A percentile compares a stretch with the other conserved stretches of the same genome.
These are phyloP conservation scores for Gallinago stenura DNA, from an alignment of 2,797 vertebrate genomes.

Conservation along the genomic window DNA sequence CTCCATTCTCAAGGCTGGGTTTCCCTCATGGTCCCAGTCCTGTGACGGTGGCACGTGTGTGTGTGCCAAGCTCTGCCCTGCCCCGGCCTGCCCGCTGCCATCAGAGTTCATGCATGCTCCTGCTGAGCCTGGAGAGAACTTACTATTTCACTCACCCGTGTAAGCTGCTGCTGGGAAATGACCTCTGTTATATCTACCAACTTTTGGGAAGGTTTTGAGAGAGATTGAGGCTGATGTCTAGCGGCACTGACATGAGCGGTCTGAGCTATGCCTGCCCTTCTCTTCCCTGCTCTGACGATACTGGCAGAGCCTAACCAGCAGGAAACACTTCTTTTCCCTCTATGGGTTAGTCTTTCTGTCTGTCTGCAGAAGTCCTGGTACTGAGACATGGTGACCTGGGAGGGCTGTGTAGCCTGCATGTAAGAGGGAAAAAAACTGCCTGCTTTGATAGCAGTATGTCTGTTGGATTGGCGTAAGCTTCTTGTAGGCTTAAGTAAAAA, in stretches of 20 bases:
- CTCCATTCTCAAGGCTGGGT: rapidly evolving
- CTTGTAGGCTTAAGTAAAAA: not conserved
- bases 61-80: not conserved
- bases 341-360: not conserved
- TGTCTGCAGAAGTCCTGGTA: not conserved
- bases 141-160: not conserved
- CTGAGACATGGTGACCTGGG: not conserved
- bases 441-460: not conserved
- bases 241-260: not conserved
- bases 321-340: not conserved
- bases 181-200: not conserved
- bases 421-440: not conserved
- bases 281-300: not conserved
- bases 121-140: not conserved
- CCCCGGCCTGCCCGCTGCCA: not conserved
- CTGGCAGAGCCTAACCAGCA: rapidly evolving
- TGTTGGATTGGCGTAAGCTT: not conserved
- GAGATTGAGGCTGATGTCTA: not conserved
- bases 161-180: not conserved
- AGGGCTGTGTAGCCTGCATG: not conserved
- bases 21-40: not conserved
- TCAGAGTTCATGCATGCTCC: not conserved
- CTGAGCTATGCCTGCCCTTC: not conserved
- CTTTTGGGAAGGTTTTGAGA: not conserved
- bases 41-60: rapidly evolving